These are phyloP conservation scores for Aviceda subcristata DNA, from an alignment of 2,113 vertebrate genomes.

Conservation along the genomic window DNA sequence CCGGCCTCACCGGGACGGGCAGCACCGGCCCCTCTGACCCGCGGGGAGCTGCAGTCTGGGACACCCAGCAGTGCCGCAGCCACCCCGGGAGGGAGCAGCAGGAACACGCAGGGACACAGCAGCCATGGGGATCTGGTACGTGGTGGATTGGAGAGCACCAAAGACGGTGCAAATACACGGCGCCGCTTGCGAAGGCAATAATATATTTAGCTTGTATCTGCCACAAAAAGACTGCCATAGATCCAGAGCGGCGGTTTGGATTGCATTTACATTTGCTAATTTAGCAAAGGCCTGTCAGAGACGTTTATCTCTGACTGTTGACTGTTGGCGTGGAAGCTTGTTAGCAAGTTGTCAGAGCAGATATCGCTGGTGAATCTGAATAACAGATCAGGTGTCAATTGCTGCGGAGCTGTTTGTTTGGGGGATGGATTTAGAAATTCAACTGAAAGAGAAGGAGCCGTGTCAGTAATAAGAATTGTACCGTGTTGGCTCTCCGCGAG, in stretches of 20 bases:
- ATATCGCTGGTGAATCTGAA: not conserved
- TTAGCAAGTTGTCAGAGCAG: not conserved
- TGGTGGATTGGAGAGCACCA: accelerated
- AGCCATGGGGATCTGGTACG: accelerated
- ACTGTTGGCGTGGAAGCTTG: not conserved
- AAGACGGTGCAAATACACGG: accelerated
- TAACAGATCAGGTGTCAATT: not conserved
- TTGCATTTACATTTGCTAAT: not conserved
- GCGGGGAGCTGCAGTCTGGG: accelerated
- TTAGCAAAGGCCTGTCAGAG: not conserved
- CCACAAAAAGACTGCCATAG: not conserved
- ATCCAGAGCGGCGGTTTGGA: not conserved
- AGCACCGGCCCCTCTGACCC: not conserved
- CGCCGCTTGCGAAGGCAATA: accelerated
- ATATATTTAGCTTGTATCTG: not conserved
- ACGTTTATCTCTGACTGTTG: not conserved
- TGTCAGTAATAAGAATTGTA: not conserved
- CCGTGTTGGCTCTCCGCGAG: not conserved
- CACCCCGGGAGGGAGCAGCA: not conserved
- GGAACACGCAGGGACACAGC: not conserved
- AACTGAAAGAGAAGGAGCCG: not conserved
- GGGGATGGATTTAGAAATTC: not conserved
- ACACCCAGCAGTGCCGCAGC: not conserved
- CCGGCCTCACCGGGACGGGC: not conserved
- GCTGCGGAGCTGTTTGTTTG: not conserved